Percentiles rank a stretch among this genome's conserved stretches.
Conservation (phyloP, 2,113 vertebrate genomes). For the Zosterops lateralis region DNA sequence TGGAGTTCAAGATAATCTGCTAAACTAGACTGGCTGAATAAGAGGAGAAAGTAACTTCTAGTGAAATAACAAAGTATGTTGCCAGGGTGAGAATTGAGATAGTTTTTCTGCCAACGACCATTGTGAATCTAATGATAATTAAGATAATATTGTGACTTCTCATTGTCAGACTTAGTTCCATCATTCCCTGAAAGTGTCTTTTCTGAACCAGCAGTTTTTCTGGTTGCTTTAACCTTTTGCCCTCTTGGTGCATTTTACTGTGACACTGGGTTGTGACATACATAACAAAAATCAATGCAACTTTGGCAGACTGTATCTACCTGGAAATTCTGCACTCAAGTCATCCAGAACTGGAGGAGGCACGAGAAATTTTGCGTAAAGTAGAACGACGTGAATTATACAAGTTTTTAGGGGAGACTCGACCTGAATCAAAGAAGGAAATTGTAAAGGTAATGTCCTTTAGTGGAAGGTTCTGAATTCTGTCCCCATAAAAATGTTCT, state of each 20-base stretch:
- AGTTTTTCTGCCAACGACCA: not conserved
- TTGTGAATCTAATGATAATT: not conserved
- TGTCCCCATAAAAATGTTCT: not conserved
- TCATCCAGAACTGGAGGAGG: constrained; percentile 71
- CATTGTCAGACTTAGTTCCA: not conserved
- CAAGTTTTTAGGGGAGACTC: constrained; percentile 86
- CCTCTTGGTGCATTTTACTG: fast-evolving
- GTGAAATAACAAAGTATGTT: not conserved
- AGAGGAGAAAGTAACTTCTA: not conserved
- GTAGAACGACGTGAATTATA: constrained; percentile 84
- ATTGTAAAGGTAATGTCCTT: constrained; percentile 56
- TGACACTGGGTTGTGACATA: not conserved
- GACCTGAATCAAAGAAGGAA: not conserved
- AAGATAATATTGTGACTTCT: not conserved
- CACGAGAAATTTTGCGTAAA: constrained; percentile 82
- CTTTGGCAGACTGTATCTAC: constrained; percentile 85
- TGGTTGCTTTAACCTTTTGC: not conserved
- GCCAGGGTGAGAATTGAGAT: not conserved
- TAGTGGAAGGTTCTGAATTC: not conserved
- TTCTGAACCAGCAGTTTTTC: not conserved
- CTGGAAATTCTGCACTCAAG: constrained; percentile 89
- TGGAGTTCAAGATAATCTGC: not conserved
- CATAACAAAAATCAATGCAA: not conserved
- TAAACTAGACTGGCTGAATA: not conserved
- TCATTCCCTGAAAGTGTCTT: not conserved